Evolutionary conservation across 2,113 vertebrate species (phyloP).

Genomic region (Heloderma charlesbogerti): DNA sequence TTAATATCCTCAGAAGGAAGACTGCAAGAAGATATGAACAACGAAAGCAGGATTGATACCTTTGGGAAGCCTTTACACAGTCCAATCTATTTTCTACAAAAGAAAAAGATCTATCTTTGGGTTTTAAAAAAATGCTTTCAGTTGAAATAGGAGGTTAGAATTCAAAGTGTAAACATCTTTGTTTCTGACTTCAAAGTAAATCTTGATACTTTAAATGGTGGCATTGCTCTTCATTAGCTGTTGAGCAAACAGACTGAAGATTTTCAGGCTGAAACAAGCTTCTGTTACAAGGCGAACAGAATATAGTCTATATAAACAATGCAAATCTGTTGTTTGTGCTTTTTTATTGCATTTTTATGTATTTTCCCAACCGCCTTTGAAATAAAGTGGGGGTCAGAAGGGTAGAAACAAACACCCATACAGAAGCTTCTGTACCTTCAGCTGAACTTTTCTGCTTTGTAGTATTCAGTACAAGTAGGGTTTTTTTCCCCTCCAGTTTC

Average conservation of each 20-base stretch:
- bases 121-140: neutral
- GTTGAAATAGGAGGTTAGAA: constrained; percentile 10
- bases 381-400: constrained; percentile 45
- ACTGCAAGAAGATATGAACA: neutral
- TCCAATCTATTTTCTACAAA: neutral
- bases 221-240: neutral
- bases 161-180: neutral
- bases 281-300: constrained; percentile 39
- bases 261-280: neutral
- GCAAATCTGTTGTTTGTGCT: constrained; percentile 50
- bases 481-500: constrained; percentile 10
- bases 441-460: constrained; percentile 63
- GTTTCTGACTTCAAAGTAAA: constrained; percentile 22
- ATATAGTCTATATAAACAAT: constrained; percentile 53
- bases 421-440: constrained; percentile 53
- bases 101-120: constrained; percentile 12
- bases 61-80: neutral
- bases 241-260: neutral
- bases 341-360: constrained; percentile 20
- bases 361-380: constrained; percentile 44
- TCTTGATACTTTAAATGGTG: neutral
- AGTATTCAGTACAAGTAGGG: constrained; percentile 23
- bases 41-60: neutral
- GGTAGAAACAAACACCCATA: constrained; percentile 56
- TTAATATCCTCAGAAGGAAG: neutral